Evolutionary conservation across 2,113 vertebrate species (phyloP), one percentile per base, ranked within the genome.

Genomic region (Peromyscus leucopus): DNA sequence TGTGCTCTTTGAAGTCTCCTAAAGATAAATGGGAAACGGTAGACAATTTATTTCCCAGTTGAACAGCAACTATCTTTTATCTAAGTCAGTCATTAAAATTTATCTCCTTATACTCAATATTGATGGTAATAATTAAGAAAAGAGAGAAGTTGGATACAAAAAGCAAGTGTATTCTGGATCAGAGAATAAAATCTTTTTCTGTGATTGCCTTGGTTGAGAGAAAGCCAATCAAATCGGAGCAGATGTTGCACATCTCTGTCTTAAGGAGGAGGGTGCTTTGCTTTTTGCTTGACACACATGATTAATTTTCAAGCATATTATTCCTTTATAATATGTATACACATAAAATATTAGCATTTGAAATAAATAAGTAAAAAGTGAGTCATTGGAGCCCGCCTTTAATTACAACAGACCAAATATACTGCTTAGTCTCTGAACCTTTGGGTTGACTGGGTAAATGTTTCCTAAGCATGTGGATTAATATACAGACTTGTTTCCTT

Each of bases 61-160:
- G 17, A 95, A 79, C 26, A 42, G 0, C 57, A 12, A 71, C 82
- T 91, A 48, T 39, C n/a, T 95, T 95, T 93, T 80, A 90, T 55
- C 9, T 1, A 80, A 72, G 8, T 48, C 24, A 87, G 33, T 33
- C 6, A 36, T 91, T 89, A 82, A 78, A 74, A 79, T 78, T 71
- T 28, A 48, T 86, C 89, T 10, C 92, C 19, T 83, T 90, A 31
- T 57, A 74, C 5, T 78, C 76, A 89, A 72, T 71, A 42, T 85
- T 88, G 63, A 93, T 93, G 19, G 57, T 59, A 89, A 95, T 88
- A 80, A 84, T 39, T 85, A 85, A 46, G 42, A 91, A 76, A 39
- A 83, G 33, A 46, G 13, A 76, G 42, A 15, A 26, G 8, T 91
- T 65, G 65, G 12, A 48, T 28, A 48, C 5, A 31, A 74, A 39